These are phyloP conservation scores for Dioctria linearis DNA, from an alignment of 2,888 invertebrate genomes.

Conservation along the genomic window DNA sequence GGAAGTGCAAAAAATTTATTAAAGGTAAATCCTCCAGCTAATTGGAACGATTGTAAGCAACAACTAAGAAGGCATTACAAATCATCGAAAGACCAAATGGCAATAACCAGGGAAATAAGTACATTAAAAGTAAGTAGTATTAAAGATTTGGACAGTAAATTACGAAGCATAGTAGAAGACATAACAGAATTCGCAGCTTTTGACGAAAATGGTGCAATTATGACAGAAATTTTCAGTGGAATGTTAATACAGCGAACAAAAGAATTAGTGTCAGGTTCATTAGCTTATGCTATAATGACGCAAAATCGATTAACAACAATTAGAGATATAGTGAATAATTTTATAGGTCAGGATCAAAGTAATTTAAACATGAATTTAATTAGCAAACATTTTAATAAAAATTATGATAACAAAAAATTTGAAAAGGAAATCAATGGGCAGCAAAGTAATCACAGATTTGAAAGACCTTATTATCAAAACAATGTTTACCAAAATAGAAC, in stretches of 20 bases:
- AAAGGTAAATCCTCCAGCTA: constrained; percentile 1
- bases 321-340: too few relatives aligned
- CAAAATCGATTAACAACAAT: too few relatives aligned
- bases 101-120: constrained; percentile 21
- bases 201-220: too few relatives aligned
- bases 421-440: not conserved
- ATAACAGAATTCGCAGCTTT: too few relatives aligned
- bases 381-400: too few relatives aligned
- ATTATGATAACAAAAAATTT: too few relatives aligned
- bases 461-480: not conserved
- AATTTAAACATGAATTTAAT: too few relatives aligned
- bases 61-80: constrained; percentile 6
- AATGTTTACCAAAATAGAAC: constrained; percentile 14
- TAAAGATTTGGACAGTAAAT: constrained; percentile 53
- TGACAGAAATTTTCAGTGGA: too few relatives aligned
- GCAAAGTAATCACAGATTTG: not conserved
- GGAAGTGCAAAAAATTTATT: constrained; percentile 11
- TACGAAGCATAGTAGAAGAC: constrained; percentile 8
- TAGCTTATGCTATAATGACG: constrained; percentile 1
- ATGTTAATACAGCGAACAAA: constrained; percentile 26
- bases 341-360: too few relatives aligned
- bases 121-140: constrained; percentile 45
- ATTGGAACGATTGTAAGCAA: not conserved
- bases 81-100: constrained; percentile 24
- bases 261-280: constrained; percentile 43